These are phyloP conservation scores for Sitta europaea DNA, from an alignment of 2,113 vertebrate species.

Conservation along the genomic window DNA sequence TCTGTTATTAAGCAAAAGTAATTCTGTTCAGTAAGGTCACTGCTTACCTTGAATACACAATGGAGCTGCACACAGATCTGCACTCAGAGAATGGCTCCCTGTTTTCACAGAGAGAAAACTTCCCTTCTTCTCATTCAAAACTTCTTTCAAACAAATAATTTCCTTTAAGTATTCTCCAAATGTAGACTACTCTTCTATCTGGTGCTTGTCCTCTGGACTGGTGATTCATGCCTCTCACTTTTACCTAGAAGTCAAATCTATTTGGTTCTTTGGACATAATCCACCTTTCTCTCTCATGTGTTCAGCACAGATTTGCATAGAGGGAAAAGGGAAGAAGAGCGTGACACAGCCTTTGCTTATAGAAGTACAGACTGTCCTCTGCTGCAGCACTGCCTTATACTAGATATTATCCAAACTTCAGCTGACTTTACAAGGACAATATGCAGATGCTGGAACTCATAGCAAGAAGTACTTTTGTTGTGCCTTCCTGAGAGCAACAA, in stretches of 20 bases:
- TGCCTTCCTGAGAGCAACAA: background rate
- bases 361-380: background rate
- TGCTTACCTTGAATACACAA: background rate
- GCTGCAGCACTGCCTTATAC: background rate
- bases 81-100: background rate
- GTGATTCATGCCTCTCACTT: background rate
- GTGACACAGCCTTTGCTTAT: background rate
- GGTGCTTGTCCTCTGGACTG: background rate
- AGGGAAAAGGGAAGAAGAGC: background rate
- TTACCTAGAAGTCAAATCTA: background rate
- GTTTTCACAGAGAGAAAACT: background rate
- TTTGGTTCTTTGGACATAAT: background rate
- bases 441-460: background rate
- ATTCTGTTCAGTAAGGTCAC: background rate
- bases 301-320: background rate
- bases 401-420: background rate
- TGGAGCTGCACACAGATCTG: background rate
- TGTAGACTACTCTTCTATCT: background rate
- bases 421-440: background rate
- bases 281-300: fast-evolving
- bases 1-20: background rate
- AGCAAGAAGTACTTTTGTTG: background rate
- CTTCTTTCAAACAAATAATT: background rate
- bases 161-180: background rate
- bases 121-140: background rate